Base-by-base conservation (phyloP, 2,797 vertebrate species). In the Setipinna tenuifilis region DNA sequence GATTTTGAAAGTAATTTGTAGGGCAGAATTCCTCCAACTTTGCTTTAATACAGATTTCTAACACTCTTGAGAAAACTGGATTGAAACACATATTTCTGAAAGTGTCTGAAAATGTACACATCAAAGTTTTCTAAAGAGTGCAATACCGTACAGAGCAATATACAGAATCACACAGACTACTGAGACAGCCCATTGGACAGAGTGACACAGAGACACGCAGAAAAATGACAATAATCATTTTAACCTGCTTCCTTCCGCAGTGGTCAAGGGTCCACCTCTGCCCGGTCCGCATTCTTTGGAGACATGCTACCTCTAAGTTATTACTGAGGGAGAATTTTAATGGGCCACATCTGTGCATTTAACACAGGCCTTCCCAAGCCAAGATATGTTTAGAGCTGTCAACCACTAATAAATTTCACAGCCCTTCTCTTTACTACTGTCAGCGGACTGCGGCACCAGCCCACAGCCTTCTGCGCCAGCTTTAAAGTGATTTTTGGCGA, bases 271-370 rank as follows among this genome's bases (percentile, higher is more conserved):
- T 78, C 21, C 16, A 16, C 14, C 31, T 16, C 68, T 41, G 31
- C 28, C 68, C 7, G 17, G 71, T 41, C 35, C 44, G 41, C 71
- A 78, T 78, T 78, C 71, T 78, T 44, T 78, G 5, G 31, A 78
- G 71, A 44, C 71, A 3, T 78, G 31, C 71, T 41, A 41, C 31
- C 71, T 78, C n/a, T 44, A 21, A 58, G 83, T 83, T 83, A 89
- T 90, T 88, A 89, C 71, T 0, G 17, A 83, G 16, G 86, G 88
- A 82, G 89, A 89, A 93, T 92, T 90, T 92, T 91, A 91, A 93
- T 90, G 87, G 90, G 86, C 81, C 16, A 17, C 85, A 91, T 90
- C 23, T 65, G 25, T 19, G 83, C 4, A 65, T 85, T 91, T 87
- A 89, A 83, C 62, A 6, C 84, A 14, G 3, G 16, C 82, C 86